Evolutionary conservation across 2,797 vertebrate species (phyloP), one percentile per base, ranked within the genome.

Genomic region (Emys orbicularis): DNA sequence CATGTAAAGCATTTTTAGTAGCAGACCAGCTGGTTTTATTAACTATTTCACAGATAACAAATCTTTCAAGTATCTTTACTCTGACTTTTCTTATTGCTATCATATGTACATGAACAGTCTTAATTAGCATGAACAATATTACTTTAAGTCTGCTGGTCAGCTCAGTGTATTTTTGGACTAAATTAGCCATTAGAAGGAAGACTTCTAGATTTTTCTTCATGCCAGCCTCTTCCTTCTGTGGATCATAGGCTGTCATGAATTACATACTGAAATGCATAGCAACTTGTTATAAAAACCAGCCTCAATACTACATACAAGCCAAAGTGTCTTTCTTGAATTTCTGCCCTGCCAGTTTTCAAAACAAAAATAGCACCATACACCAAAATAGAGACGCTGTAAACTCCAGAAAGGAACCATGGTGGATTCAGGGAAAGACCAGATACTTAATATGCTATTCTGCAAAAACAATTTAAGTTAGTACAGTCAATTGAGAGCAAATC

Each of bases 1-100:
- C 12, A 44, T 86, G 87, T 81, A 90, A 97, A 93, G 96, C 61
- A 96, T 95, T 97, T 86, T 94, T 96, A 92, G 89, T 90, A 95
- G 76, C 74, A 96, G 89, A 94, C 96, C 96, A 93, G 79, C 86
- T 97, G 89, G 65, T 65, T 94, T 61, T 94, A 91, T 54, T 96
- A 93, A 92, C 53, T 90, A 83, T 91, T 96, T 95, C 57, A 41
- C 87, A 27, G 25, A 91, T 18, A 37, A 53, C 65, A 83, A 53
- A 95, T 54, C n/a, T 74, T 93, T 93, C 83, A 68, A 76, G 25
- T 1, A 21, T 81, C n/a, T 76, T 93, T 15, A 2, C 72, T 94
- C 84, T 93, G 79, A 49, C 23, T 94, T 87, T 86, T 83, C 29
- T 81, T 84, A 5, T 49, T 52, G 2, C 3, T 80, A 56, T 9